Base-by-base conservation (phyloP, 35 echinoderm and acorn worm species). In the Apostichopus californicus region DNA sequence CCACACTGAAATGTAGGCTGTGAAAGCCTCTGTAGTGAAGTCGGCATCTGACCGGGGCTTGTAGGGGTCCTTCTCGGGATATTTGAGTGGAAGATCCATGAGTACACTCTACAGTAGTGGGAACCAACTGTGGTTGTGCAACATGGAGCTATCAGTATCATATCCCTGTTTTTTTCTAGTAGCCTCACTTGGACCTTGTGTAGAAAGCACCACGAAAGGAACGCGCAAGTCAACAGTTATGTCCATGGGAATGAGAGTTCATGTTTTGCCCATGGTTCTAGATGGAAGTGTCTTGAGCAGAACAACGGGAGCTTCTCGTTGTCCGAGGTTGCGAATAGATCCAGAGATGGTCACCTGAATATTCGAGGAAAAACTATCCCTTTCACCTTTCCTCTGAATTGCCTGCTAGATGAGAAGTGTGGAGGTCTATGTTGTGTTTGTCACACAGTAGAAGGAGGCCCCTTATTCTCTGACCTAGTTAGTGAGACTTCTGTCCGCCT, bases 361-460 rank as follows among this genome's bases (percentile, higher is more conserved):
- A 28, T 1, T 1, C 9, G 23, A 71, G 28, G 0, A 24, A 56
- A 28, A 88, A 60, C n/a, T n/a, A n/a, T 93, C 78, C 46, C 86
- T 77, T 28, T 28, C 26, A 28, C 26, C 26, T 46, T 34, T 0
- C 34, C 0, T 46, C 0, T 46, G 64, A 86, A 92, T 13, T 92
- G 86, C 86, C 94, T 73, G 86, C 52, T 6, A 90, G 57, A 87
- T 89, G 79, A 15, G 28, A 78, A 53, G 95, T 88, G 13, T 9
- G 13, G 8, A 90, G 79, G 1, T 28, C 17, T 17, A 90, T 77
- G 85, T 63, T 15, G 18, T 54, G 56, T 14, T 55, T 4, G 0
- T 18, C 3, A 53, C 57, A 83, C 15, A 79, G 63, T 17, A 11
- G 61, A 5, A 86, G 91, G 3, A 84, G 20, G 5, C 26, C 3